These are phyloP conservation scores for Melanostoma scalare DNA, from an alignment of 2,888 invertebrate genomes.

Conservation along the genomic window DNA sequence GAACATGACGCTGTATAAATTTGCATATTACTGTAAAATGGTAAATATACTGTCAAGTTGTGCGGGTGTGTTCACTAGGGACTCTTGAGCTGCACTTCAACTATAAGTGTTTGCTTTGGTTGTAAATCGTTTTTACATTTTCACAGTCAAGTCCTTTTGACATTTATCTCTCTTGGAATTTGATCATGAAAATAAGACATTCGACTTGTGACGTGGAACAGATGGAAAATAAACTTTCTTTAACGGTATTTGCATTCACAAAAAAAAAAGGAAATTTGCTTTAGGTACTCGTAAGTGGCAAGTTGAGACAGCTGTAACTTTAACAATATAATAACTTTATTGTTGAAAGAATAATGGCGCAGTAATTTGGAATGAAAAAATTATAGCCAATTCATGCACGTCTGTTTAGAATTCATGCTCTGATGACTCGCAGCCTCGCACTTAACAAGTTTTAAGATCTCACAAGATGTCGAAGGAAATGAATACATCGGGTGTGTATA, in stretches of 20 bases:
- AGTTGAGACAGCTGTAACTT: background rate
- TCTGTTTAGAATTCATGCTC: too few species aligned
- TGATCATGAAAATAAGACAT: constrained; percentile 15
- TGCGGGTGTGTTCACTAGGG: background rate
- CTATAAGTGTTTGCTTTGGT: constrained; percentile 17
- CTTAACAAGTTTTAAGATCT: too few species aligned
- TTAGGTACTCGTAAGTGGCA: background rate
- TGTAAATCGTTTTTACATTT: constrained; percentile 21
- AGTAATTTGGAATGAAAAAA: too few species aligned
- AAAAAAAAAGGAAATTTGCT: background rate
- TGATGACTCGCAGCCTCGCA: too few species aligned
- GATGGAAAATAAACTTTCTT: constrained; percentile 19
- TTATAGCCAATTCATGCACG: too few species aligned
- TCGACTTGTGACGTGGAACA: constrained; percentile 19
- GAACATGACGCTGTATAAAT: constrained; percentile 57
- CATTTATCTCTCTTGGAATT: background rate
- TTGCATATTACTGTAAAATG: constrained; percentile 46
- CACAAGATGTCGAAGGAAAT: too few species aligned
- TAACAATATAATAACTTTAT: background rate
- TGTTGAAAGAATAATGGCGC: too few species aligned
- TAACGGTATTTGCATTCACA: constrained; percentile 41
- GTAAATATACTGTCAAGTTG: constrained; percentile 9
- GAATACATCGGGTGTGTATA: too few species aligned
- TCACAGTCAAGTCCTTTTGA: background rate
- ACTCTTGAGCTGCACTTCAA: constrained; percentile 10